A percentile compares a stretch with the other conserved stretches of the same genome.
These are phyloP conservation scores for Scomberomorus guttatus DNA, from an alignment of 2,797 vertebrate genomes.

Conservation along the genomic window DNA sequence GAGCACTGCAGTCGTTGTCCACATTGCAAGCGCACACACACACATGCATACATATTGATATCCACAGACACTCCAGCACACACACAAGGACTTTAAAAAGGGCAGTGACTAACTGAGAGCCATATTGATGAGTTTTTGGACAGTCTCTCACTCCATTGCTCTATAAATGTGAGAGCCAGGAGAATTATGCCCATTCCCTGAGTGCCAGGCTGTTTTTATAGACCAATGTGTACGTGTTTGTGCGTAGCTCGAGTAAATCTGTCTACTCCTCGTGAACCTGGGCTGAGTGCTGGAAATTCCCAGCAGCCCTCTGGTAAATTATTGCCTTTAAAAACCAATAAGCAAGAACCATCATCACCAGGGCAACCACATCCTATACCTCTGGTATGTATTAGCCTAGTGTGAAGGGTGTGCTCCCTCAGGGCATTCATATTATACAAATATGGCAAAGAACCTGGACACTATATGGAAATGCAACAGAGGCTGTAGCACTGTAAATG, in stretches of 20 bases:
- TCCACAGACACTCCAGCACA: conserved; percentile 13
- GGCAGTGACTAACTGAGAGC: conserved; percentile 55
- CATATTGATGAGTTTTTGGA: conserved; percentile 66
- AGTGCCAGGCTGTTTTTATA: conserved; percentile 53
- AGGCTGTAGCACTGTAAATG: neutral
- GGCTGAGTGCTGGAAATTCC: conserved; percentile 58
- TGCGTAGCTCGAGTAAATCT: conserved; percentile 58
- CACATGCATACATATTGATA: conserved; percentile 15
- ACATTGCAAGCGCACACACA: conserved; percentile 29
- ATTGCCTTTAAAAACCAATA: conserved; percentile 67
- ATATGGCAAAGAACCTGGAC: neutral
- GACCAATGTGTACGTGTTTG: conserved; percentile 29
- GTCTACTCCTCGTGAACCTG: conserved; percentile 58
- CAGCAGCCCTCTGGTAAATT: conserved; percentile 62
- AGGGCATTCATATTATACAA: conserved; percentile 12
- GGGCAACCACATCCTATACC: conserved; percentile 55
- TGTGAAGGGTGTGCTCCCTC: conserved; percentile 18
- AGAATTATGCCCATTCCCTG: conserved; percentile 40
- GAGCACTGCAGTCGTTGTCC: conserved; percentile 71
- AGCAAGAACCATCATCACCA: conserved; percentile 44
- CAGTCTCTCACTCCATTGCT: conserved; percentile 48
- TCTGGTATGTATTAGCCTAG: conserved; percentile 20
- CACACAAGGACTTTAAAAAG: conserved; percentile 54
- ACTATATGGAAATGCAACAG: neutral
- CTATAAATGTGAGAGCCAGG: conserved; percentile 56